Conservation (phyloP, 2,888 invertebrate genomes). For the Papilio demoleus region DNA sequence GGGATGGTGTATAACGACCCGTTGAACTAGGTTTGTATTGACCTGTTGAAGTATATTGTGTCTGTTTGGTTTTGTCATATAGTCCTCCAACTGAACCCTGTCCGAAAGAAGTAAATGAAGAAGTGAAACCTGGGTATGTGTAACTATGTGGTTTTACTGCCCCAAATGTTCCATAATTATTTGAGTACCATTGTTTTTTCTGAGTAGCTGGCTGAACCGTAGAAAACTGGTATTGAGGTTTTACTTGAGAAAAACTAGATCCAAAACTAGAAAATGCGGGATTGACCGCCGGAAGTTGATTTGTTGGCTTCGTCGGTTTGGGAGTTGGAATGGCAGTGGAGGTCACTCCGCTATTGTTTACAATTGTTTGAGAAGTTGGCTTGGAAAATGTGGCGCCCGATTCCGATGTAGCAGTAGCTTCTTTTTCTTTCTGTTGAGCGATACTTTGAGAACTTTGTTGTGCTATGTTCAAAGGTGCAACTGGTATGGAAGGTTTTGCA, state of each 20-base stretch:
- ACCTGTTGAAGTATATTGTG: slow-evolving; percentile 18
- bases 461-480: slow-evolving; percentile 11
- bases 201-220: slow-evolving; percentile 13
- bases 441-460: slow-evolving; percentile 20
- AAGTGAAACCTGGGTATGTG: slow-evolving; percentile 33
- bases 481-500: slow-evolving; percentile 11
- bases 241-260: slow-evolving; percentile 14
- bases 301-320: slow-evolving; percentile 4
- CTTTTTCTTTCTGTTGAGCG: slow-evolving; percentile 9
- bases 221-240: slow-evolving; percentile 24
- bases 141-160: slow-evolving; percentile 38
- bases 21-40: slow-evolving; percentile 30
- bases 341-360: not conserved
- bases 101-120: slow-evolving; percentile 31
- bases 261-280: not conserved
- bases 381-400: slow-evolving; percentile 2
- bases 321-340: not conserved
- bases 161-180: slow-evolving; percentile 35
- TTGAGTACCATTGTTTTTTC: slow-evolving; percentile 29
- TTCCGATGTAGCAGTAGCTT: not conserved
- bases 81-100: slow-evolving; percentile 17
- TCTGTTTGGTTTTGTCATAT: slow-evolving; percentile 34
- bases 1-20: slow-evolving; percentile 9
- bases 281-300: not conserved
- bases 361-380: not conserved